phyloP scores from a whole-genome alignment of 1,140 invertebrate species.

The Dermatophagoides farinae region DNA sequence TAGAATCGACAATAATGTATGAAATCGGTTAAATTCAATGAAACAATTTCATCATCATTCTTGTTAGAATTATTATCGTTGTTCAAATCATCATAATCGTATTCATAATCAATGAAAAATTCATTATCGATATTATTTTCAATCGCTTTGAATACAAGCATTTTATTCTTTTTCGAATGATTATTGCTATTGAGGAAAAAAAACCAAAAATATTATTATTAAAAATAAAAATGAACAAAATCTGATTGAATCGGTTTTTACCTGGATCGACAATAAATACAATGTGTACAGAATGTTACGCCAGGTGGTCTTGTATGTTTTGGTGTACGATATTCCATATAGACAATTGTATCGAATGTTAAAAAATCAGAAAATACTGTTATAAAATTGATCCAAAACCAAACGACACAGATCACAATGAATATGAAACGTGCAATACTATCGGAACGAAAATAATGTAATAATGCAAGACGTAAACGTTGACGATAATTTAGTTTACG shows the following conservation, averaged over 20 bases:
- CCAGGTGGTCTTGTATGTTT: background rate
- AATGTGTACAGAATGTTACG: background rate
- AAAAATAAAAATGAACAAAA: too few species aligned
- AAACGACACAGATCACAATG: background rate
- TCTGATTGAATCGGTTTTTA: background rate
- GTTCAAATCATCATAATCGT: background rate
- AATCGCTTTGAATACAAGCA: background rate
- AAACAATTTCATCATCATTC: background rate
- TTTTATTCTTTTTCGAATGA: too few species aligned
- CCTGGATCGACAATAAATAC: background rate
- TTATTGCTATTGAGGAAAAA: background rate
- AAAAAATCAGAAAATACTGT: background rate
- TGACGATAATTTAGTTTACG: background rate
- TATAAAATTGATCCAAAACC: background rate
- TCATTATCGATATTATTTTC: background rate
- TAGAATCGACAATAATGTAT: background rate
- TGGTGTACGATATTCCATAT: background rate
- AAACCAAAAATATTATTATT: background rate
- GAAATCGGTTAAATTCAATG: background rate
- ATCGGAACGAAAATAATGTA: background rate
- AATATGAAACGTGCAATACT: background rate
- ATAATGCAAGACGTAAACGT: background rate
- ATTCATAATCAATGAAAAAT: background rate
- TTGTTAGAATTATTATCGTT: background rate
- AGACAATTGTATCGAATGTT: background rate